Base-by-base conservation (phyloP, 2,888 invertebrate species). In the Entomobrya multifasciata region DNA sequence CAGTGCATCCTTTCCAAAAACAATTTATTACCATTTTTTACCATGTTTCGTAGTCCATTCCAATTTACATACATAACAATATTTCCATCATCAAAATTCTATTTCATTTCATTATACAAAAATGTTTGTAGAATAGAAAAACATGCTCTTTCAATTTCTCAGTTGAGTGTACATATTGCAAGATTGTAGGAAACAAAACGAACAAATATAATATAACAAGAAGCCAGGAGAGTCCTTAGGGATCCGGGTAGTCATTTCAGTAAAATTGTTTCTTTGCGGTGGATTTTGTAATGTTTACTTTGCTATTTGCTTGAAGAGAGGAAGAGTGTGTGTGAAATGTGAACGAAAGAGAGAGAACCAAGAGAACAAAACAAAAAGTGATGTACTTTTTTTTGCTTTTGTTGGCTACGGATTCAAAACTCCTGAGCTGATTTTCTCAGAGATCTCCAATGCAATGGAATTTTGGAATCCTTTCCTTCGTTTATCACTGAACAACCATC, bases 231-330 rank as follows among this genome's bases (percentile, higher is more conserved):
- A 55, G 52, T 70, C 80, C 80, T 70, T 55, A 52, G 80, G 80
- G 80, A 80, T 25, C 17, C 15, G 70, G 25, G 79, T 52, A 80
- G 80, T 67, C 67, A 17, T 80, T 80, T 80, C 41, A 49, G 55
- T 20, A 55, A 65, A 80, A 80, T 70, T 80, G 80, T 80, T 67
- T 80, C 79, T 80, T 80, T 80, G 80, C 70, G 80, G 80, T 80
- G 57, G 52, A 44, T n/a, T 79, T 47, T 49, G 27, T 52, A 67
- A 70, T 67, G 67, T 80, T 55, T 41, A 52, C 52, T 47, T 25
- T 36, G n/a, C 41, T 65, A 17, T 65, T 65, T 60, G 62, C 47
- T 79, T 79, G 52, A 17, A 67, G 62, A 67, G 65, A 79, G 60
- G 27, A 57, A 22, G 13, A 27, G 60, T 3, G 15, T 6, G 57